Base-by-base conservation (phyloP, 1,140 invertebrate species). In the Popillia japonica region DNA sequence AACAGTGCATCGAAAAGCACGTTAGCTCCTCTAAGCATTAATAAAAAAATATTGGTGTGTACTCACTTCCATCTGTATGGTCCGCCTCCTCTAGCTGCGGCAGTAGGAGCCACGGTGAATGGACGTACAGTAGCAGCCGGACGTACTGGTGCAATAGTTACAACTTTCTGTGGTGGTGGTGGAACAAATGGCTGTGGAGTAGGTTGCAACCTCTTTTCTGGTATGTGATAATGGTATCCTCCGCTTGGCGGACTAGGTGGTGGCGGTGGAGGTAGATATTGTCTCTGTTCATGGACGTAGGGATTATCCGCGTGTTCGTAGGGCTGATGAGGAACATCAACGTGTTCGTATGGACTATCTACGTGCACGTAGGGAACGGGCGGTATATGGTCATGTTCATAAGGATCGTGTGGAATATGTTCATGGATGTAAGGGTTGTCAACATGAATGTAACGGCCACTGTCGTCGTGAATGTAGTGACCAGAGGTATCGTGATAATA, bases 371-470 rank as follows among this genome's bases (percentile, higher is more conserved):
- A 68, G 22, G 61, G 61, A 23, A 68, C 17, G 14, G 17, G 7
- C 11, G 61, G 61, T 8, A 68, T 68, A 34, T 68, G 3, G 17
- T 22, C 61, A 7, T 68, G 61, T 10, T 68, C 61, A 22, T 68
- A 68, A 10, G 61, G 61, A 68, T 10, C 8, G 11, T 68, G 61
- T 11, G 22, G 22, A 68, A 27, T 10, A 27, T 9, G 61, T 7
- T 74, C 72, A 20, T 74, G 72, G 14, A 41, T 0, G 72, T 74
- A 74, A 0, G 72, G 72, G 40, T 74, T 74, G 2, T 40, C 40
- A 2, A 41, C 34, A 20, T 74, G 75, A 10, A 77, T 72, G 34
- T 80, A 80, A 20, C 76, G 59, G 22, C 81, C 81, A 48, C 78
- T 79, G 72, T 77, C 74, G 44, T 78, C 76, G 10, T 74, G 81